phyloP scores from a whole-genome alignment of 2,888 invertebrate genomes.

The Aporophyla nigra region DNA sequence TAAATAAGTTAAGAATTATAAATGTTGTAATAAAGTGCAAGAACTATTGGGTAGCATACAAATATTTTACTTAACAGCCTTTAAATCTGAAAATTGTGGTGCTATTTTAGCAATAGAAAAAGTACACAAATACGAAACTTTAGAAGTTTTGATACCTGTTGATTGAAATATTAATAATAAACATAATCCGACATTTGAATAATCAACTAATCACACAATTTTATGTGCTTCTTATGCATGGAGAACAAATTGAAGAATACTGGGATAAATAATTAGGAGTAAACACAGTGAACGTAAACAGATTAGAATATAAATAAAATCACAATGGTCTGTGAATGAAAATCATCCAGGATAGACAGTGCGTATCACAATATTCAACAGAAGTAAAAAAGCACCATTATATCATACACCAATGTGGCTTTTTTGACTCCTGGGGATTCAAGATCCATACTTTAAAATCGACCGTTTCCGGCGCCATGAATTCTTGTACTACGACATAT shows the following conservation, averaged over 20 bases:
- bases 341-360: not conserved
- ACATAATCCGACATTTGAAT: not conserved
- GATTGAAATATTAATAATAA: too few species aligned
- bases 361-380: not conserved
- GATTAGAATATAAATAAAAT: not conserved
- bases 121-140: not conserved
- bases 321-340: not conserved
- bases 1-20: conserved; percentile 63
- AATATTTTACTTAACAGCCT: conserved; percentile 46
- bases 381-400: not conserved
- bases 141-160: not conserved
- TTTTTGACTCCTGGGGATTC: too few species aligned
- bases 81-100: conserved; percentile 33
- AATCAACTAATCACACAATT: not conserved
- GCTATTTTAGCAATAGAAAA: conserved; percentile 32
- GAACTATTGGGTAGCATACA: conserved; percentile 46
- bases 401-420: not conserved
- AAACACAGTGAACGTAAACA: not conserved
- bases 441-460: not conserved
- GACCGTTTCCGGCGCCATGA: not conserved
- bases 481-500: not conserved
- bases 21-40: conserved; percentile 64
- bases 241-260: not conserved
- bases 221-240: conserved; percentile 11
- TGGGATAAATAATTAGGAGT: not conserved